phyloP scores from a whole-genome alignment of 2,113 vertebrate genomes.

The Scalopus aquaticus region DNA sequence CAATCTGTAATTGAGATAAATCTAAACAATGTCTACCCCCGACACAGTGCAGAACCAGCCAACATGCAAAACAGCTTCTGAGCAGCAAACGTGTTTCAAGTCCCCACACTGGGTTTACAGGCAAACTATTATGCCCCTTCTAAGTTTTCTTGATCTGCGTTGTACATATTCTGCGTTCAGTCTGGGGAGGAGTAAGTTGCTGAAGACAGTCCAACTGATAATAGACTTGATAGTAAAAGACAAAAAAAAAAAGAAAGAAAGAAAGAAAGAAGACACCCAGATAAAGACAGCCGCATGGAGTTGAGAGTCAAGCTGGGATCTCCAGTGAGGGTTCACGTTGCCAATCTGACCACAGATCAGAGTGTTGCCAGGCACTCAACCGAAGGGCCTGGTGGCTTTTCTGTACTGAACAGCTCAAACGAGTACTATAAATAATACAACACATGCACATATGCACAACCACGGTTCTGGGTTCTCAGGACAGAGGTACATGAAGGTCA shows the following conservation, averaged over 20 bases:
- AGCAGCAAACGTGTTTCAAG: not conserved
- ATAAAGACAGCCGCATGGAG: not conserved
- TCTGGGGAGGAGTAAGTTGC: not conserved
- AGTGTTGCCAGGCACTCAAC: not conserved
- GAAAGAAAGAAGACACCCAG: not conserved
- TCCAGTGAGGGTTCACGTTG: not conserved
- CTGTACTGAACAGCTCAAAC: not conserved
- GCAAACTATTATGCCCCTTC: not conserved
- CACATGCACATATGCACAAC: not conserved
- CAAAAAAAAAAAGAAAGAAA: too few species aligned
- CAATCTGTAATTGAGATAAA: not conserved
- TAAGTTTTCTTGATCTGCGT: not conserved
- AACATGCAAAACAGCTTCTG: not conserved
- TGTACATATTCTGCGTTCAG: not conserved
- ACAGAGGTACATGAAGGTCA: not conserved
- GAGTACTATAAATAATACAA: not conserved
- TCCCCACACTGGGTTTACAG: not conserved
- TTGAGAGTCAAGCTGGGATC: not conserved
- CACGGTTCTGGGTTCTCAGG: not conserved
- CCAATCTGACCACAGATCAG: not conserved
- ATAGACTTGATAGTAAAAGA: fast-evolving
- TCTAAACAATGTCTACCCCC: not conserved
- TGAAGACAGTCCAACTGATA: not conserved
- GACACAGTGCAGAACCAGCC: not conserved
- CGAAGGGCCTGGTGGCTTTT: not conserved